Evolutionary conservation across 2,888 invertebrate genomes (phyloP), one percentile per base, ranked within the genome.

Genomic region (Drosophila quinaria): DNA sequence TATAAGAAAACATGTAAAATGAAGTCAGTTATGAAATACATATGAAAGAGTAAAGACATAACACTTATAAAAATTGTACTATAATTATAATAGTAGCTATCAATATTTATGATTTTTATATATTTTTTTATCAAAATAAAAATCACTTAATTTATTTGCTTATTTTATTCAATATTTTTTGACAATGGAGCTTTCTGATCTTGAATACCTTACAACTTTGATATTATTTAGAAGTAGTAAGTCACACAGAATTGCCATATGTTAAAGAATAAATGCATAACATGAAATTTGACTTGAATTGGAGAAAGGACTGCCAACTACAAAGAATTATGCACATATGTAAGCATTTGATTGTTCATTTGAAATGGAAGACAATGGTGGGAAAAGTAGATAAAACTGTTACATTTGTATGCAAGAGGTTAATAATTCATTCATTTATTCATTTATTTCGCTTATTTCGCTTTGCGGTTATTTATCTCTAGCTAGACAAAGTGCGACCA

Each of bases 401-500:
- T n/a, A 31, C 60, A 65, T 74, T 71, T 60, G 49, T 74, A 65
- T 74, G 72, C 71, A 76, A 39, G 22, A 44, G 61, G 66, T 47
- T 60, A 58, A 64, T 78, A 70, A 70, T 59, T 49, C 59, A 59
- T 59, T 19, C 47, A 59, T 47, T 49, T 42, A 47, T 56, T 56
- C 47, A 63, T 63, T 47, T 39, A 56, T 63, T 63, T 58, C 33
- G 41, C 50, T 58, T 35, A 49, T 4, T 13, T 17, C 46, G 15
- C 42, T n/a, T n/a, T 37, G 5, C 37, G 47, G 49, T 42, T 66
- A 70, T 77, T 74, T 74, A 66, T 71, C 61, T 46, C 11, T 41
- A 39, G 4, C 22, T 25, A 37, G 65, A 70, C 60, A 56, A 71
- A 70, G 58, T 64, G 71, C 63, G 64, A 39, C 41, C 41, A 50